These are phyloP conservation scores for Brenthis daphne DNA, from an alignment of 2,888 invertebrate species.

Conservation along the genomic window DNA sequence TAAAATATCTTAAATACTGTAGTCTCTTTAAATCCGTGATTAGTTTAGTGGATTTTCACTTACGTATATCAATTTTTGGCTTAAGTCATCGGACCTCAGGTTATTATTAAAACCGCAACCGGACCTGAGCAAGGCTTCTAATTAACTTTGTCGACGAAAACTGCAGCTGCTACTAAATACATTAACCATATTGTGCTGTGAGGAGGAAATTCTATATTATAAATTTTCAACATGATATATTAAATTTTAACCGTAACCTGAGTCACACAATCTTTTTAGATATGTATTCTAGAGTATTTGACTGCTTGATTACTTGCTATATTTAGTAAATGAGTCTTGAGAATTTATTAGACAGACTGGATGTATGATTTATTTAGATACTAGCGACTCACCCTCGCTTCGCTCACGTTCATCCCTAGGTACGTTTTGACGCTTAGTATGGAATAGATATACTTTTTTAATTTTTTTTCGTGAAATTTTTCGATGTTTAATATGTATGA, in stretches of 20 bases:
- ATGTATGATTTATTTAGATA: no score
- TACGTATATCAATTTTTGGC: slow-evolving; percentile 62
- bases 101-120: slow-evolving; percentile 73
- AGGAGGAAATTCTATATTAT: background rate
- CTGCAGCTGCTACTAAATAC: slow-evolving; percentile 60
- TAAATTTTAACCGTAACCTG: background rate
- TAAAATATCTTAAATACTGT: slow-evolving; percentile 27
- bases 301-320: no score
- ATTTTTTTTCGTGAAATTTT: no score
- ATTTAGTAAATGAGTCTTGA: no score
- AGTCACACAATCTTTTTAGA: no score
- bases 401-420: no score
- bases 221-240: background rate
- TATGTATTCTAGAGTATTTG: no score
- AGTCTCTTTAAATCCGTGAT: slow-evolving; percentile 26
- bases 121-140: slow-evolving; percentile 63
- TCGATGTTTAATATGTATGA: no score
- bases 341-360: no score
- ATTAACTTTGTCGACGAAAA: slow-evolving; percentile 67
- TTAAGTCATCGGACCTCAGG: slow-evolving; percentile 54
- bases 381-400: no score
- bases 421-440: no score
- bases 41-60: slow-evolving; percentile 33
- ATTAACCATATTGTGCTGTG: slow-evolving; percentile 3
- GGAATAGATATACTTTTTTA: no score